Percentiles rank a stretch among this genome's conserved stretches.
phyloP scores from a whole-genome alignment of 2,888 invertebrate species.

The Tigriopus californicus region DNA sequence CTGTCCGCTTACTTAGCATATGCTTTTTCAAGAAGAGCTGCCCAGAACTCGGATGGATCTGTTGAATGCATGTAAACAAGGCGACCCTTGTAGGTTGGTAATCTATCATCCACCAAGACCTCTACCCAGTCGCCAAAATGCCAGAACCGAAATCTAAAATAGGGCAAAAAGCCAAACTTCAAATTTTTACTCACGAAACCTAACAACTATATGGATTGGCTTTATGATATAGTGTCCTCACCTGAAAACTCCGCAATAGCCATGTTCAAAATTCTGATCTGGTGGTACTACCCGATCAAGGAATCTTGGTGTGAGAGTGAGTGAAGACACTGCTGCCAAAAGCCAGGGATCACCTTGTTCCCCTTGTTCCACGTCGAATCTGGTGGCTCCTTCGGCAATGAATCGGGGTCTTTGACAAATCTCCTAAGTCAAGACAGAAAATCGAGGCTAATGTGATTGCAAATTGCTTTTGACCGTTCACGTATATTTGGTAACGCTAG shows the following conservation, averaged over 20 bases:
- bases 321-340: slow-evolving; percentile 43
- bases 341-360: slow-evolving; percentile 40
- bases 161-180: slow-evolving; percentile 9
- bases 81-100: slow-evolving; percentile 47
- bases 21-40: slow-evolving; percentile 55
- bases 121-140: slow-evolving; percentile 59
- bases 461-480: too few relatives aligned
- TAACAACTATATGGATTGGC: background rate
- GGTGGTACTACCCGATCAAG: slow-evolving; percentile 45
- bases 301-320: slow-evolving; percentile 45
- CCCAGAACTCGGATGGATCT: slow-evolving; percentile 50
- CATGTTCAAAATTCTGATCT: slow-evolving; percentile 41
- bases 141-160: slow-evolving; percentile 51
- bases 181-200: background rate
- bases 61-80: slow-evolving; percentile 41
- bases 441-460: background rate
- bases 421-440: slow-evolving; percentile 32
- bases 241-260: slow-evolving; percentile 48
- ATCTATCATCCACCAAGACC: slow-evolving; percentile 50
- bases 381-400: slow-evolving; percentile 28
- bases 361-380: slow-evolving; percentile 37
- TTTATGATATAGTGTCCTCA: slow-evolving; percentile 22
- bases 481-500: too few relatives aligned
- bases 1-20: slow-evolving; percentile 44
- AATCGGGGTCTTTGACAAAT: slow-evolving; percentile 44